A percentile compares a stretch with the other conserved stretches of the same genome.
Evolutionary conservation across 2,797 vertebrate genomes (phyloP).

Genomic region (Sebastes iracundus): DNA sequence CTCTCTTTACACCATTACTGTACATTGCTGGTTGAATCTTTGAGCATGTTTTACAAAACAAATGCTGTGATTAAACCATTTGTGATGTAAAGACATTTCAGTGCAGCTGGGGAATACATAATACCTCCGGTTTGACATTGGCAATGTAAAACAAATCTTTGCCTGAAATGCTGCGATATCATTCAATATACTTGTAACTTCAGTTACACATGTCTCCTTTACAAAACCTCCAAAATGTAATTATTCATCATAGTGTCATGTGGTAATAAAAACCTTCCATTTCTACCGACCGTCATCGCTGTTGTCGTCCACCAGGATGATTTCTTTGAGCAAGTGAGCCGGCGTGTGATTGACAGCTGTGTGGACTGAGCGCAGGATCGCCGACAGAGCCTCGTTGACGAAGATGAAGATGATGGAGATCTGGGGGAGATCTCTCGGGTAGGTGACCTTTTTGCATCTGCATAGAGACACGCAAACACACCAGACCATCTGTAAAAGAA

Average conservation of each 20-base stretch:
- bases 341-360: conserved; percentile 96
- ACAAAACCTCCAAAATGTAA: background rate
- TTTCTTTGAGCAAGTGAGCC: conserved; percentile 93
- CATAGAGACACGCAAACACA: conserved; percentile 24
- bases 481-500: background rate
- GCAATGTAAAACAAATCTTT: background rate
- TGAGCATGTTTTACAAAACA: background rate
- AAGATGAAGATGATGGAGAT: conserved; percentile 99
- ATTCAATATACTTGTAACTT: background rate
- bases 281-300: conserved; percentile 90
- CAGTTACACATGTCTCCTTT: background rate
- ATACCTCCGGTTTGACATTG: background rate
- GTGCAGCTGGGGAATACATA: background rate
- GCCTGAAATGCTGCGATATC: background rate
- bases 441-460: conserved; percentile 93
- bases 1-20: background rate
- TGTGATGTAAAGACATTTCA: background rate
- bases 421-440: conserved; percentile 91
- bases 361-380: conserved; percentile 96
- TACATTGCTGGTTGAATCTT: background rate
- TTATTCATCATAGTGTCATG: background rate
- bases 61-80: background rate
- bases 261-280: background rate
- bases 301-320: conserved; percentile 97
- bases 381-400: conserved; percentile 95